Conservation (phyloP, 2,113 vertebrate genomes). For the Stigmatopora argus region DNA sequence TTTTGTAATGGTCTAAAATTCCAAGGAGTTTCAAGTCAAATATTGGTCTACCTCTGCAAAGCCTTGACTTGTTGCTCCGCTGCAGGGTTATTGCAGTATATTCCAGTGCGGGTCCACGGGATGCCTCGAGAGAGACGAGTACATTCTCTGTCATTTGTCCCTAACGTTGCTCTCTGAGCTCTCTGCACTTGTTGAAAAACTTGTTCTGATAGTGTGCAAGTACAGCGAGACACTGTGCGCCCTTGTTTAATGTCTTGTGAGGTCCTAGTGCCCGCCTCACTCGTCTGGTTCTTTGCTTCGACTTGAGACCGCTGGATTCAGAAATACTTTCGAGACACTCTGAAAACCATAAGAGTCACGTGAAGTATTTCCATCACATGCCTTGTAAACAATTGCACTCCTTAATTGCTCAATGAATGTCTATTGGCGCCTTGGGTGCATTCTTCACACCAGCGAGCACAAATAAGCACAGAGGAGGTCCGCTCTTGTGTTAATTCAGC, state of each 20-base stretch:
- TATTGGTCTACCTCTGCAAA: conserved; percentile 47
- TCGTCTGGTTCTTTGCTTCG: background rate
- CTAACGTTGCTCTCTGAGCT: conserved; percentile 47
- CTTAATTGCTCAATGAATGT: conserved; percentile 1
- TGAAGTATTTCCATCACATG: background rate
- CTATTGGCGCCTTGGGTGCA: background rate
- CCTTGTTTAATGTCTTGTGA: conserved; percentile 21
- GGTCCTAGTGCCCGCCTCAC: conserved; percentile 69
- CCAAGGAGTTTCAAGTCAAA: conserved; percentile 30
- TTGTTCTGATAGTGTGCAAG: conserved; percentile 64
- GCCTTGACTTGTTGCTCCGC: conserved; percentile 28
- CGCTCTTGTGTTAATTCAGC: background rate
- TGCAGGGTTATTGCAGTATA: conserved; percentile 39
- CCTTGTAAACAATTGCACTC: background rate
- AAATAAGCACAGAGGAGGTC: background rate
- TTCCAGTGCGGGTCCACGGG: conserved; percentile 47
- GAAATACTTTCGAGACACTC: conserved; percentile 1
- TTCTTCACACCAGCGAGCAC: background rate
- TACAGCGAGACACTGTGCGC: conserved; percentile 32
- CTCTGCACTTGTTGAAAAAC: conserved; percentile 68
- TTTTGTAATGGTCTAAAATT: conserved; percentile 5
- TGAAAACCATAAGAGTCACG: background rate
- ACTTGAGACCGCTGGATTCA: background rate
- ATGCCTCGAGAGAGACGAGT: conserved; percentile 20
- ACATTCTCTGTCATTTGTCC: conserved; percentile 34